Evolutionary conservation across 2,888 invertebrate genomes (phyloP).

Genomic region (Sesia apiformis): DNA sequence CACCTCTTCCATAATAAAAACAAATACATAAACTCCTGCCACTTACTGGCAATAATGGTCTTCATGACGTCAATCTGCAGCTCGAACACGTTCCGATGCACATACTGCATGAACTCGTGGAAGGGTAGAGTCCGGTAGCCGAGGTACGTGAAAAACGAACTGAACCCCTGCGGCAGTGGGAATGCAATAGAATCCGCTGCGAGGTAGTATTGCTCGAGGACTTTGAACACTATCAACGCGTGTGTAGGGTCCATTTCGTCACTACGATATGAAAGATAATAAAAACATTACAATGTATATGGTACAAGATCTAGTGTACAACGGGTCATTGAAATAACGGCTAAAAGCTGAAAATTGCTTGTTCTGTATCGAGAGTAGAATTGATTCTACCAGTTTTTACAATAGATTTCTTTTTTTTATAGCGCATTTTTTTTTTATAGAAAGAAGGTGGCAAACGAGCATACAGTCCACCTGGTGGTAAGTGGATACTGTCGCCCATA

Average conservation of each 20-base stretch:
- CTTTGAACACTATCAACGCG: constrained; percentile 82
- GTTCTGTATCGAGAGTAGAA: no score
- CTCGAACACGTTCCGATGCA: constrained; percentile 87
- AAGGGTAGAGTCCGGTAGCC: constrained; percentile 86
- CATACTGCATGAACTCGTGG: constrained; percentile 87
- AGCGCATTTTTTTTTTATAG: no score
- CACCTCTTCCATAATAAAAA: not conserved
- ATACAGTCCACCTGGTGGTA: no score
- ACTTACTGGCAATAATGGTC: constrained; percentile 83
- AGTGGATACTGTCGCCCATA: no score
- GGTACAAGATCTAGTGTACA: no score
- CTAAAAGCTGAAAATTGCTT: no score
- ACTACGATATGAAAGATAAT: constrained; percentile 52
- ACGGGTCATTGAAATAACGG: no score
- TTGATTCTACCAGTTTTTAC: no score
- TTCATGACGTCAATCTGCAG: constrained; percentile 92
- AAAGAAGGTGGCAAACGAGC: no score
- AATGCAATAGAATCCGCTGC: constrained; percentile 87
- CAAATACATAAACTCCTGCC: not conserved
- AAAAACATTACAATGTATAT: not conserved
- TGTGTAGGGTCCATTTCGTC: constrained; percentile 83
- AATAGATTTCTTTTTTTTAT: no score
- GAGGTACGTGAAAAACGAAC: constrained; percentile 90
- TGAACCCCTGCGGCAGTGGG: constrained; percentile 87
- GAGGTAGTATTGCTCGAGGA: constrained; percentile 87